Base-by-base conservation (phyloP, 2,113 vertebrate species). In the Panthera leo region DNA sequence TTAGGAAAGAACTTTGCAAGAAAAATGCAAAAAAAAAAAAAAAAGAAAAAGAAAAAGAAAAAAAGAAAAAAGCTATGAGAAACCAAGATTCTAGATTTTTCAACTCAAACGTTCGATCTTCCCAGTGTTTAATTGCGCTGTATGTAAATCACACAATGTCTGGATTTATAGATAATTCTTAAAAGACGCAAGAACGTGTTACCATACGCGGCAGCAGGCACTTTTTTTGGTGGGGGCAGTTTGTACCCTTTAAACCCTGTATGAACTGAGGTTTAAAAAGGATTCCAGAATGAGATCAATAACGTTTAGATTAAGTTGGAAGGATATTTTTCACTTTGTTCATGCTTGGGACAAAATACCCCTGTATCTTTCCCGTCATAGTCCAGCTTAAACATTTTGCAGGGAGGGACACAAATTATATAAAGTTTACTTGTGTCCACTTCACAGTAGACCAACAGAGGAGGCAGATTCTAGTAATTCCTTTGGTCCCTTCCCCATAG, bases 171-270 rank as follows among this genome's bases (percentile, higher is more conserved):
- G 58, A 23, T 7, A 42, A 36, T 68, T 68, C 42, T 73, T 68
- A 79, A 36, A 23, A n/a, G 15, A 34, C 18, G 2, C 7, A 23
- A 2, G 51, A 39, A 9, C 21, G 14, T 29, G 70, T 71, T 23
- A 39, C 19, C n/a, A 42, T 29, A 82, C 5, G 14, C 13, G 3
- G 39, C 1, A 51, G 6, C 2, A 58, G 18, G 4, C 5, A 3
- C 2, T 51, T 91, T 63, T 29, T 31, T 21, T 73, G 34, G 34
- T 39, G 10, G n/a, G 27, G 58, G 23, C 29, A 55, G 5, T 58
- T 82, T 16, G 19, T 55, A 12, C 2, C 68, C 67, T n/a, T 70
- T 18, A 70, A 67, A 70, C 34, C 16, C 34, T 5, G 27, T 68
- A 73, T 27, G 55, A 68, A 78, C 51, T 39, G 8, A 78, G 2